Percentiles rank a stretch among this genome's conserved stretches.
Conservation (phyloP, 1,140 invertebrate genomes). For the Melanaphis sacchari region DNA sequence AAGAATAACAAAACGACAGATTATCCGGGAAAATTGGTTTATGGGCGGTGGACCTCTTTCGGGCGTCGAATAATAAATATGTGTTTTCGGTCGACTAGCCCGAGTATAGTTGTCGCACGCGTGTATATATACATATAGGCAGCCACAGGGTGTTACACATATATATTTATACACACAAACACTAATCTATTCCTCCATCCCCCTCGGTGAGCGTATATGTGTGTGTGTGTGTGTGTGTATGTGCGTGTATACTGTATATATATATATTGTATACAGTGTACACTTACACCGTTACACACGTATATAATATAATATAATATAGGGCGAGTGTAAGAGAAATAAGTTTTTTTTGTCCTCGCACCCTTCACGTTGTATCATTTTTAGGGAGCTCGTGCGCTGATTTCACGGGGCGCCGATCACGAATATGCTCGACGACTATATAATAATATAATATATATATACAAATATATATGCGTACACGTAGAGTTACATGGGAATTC, state of each 20-base stretch:
- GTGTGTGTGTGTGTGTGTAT: neutral
- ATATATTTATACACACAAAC: neutral
- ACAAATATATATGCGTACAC: neutral
- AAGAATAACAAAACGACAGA: slow-evolving; percentile 31
- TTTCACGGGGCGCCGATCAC: slow-evolving; percentile 52
- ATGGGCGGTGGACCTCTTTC: slow-evolving; percentile 23
- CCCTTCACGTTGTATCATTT: slow-evolving; percentile 21
- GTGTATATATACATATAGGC: neutral
- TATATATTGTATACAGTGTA: neutral
- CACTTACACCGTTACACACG: neutral
- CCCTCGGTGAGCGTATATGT: neutral
- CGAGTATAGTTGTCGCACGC: neutral
- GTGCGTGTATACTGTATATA: neutral
- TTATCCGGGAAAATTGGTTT: slow-evolving; percentile 44
- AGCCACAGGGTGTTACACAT: neutral
- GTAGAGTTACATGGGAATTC: slow-evolving; percentile 54
- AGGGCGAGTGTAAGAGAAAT: neutral
- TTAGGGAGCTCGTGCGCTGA: slow-evolving; percentile 51
- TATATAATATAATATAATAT: neutral
- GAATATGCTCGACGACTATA: slow-evolving; percentile 36
- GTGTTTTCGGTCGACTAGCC: slow-evolving; percentile 31
- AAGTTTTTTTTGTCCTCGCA: slow-evolving; percentile 35
- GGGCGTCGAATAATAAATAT: slow-evolving; percentile 31
- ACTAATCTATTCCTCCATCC: slow-evolving; percentile 16
- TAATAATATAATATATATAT: neutral